Evolutionary conservation across 1,140 invertebrate genomes (phyloP).

Genomic region (Drosophila kurseongensis): DNA sequence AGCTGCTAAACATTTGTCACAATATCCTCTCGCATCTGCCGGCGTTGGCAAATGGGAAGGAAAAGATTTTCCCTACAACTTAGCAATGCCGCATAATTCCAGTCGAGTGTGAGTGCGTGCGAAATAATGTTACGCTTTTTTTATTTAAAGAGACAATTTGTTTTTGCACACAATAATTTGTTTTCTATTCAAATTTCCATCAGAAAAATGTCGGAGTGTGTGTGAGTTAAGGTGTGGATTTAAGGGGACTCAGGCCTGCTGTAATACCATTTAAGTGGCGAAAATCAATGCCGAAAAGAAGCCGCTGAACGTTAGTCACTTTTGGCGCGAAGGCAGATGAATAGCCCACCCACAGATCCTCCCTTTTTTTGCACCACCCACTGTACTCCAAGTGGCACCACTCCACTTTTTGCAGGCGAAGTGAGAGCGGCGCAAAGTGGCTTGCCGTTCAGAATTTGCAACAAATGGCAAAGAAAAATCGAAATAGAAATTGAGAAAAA

Average conservation of each 20-base stretch:
- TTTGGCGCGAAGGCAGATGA: slow-evolving; percentile 38
- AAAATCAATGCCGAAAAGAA: slow-evolving; percentile 44
- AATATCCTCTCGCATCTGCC: slow-evolving; percentile 53
- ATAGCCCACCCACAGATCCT: slow-evolving; percentile 6
- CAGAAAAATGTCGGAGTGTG: slow-evolving; percentile 8
- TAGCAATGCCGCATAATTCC: slow-evolving; percentile 30
- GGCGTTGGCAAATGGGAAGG: slow-evolving; percentile 59
- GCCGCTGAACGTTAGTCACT: slow-evolving; percentile 52
- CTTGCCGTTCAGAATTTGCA: slow-evolving; percentile 48
- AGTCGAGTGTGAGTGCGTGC: slow-evolving; percentile 17
- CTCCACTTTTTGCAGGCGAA: slow-evolving; percentile 47
- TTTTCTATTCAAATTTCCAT: slow-evolving; percentile 69
- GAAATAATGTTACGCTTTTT: slow-evolving; percentile 44
- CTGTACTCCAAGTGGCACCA: slow-evolving; percentile 45
- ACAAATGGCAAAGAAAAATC: slow-evolving; percentile 69
- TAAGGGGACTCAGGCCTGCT: slow-evolving; percentile 11
- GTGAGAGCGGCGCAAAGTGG: slow-evolving; percentile 44
- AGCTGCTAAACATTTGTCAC: slow-evolving; percentile 76
- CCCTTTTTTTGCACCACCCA: slow-evolving; percentile 2
- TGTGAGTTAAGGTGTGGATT: slow-evolving; percentile 17
- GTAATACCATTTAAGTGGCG: slow-evolving; percentile 45
- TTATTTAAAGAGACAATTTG: slow-evolving; percentile 75
- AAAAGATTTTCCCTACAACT: slow-evolving; percentile 58
- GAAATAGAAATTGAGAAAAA: slow-evolving; percentile 70
- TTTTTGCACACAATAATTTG: slow-evolving; percentile 73